Conservation (phyloP, 2,797 vertebrate genomes). For the Echiichthys vipera region DNA sequence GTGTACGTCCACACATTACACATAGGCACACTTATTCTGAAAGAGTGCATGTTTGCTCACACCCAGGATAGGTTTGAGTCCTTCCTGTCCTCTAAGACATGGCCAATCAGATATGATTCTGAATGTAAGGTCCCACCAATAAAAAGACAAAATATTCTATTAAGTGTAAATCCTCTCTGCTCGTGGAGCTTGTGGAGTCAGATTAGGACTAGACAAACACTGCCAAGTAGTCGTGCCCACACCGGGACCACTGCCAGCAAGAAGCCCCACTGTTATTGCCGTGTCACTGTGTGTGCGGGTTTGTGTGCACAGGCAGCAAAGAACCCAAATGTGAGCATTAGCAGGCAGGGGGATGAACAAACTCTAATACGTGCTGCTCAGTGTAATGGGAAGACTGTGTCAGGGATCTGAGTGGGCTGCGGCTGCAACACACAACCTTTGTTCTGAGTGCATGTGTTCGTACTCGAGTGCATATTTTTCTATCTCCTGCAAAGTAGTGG, state of each 20-base stretch:
- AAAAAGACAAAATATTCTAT: constrained; percentile 73
- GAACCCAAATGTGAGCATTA: constrained; percentile 65
- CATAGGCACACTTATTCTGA: constrained; percentile 32
- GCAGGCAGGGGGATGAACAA: constrained; percentile 61
- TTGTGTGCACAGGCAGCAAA: constrained; percentile 35
- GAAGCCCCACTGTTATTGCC: constrained; percentile 54
- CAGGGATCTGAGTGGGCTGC: constrained; percentile 51
- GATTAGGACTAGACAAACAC: constrained; percentile 76
- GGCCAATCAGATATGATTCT: constrained; percentile 65
- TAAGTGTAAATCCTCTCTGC: constrained; percentile 71
- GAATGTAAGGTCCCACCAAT: constrained; percentile 58
- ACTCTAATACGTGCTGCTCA: constrained; percentile 66
- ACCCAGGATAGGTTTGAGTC: constrained; percentile 39
- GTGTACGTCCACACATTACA: no score
- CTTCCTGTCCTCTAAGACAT: constrained; percentile 44
- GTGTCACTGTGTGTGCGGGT: constrained; percentile 40
- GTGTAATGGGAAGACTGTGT: constrained; percentile 60
- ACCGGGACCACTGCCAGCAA: constrained; percentile 56
- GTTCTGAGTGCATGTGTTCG: constrained; percentile 30
- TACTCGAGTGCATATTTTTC: not conserved
- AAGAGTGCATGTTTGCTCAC: constrained; percentile 31
- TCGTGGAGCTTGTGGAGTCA: constrained; percentile 65
- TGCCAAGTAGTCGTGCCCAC: constrained; percentile 54
- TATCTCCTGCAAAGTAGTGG: not conserved
- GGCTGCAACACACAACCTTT: constrained; percentile 58